Conservation (phyloP, 2,113 vertebrate species). For the Caranx ignobilis region DNA sequence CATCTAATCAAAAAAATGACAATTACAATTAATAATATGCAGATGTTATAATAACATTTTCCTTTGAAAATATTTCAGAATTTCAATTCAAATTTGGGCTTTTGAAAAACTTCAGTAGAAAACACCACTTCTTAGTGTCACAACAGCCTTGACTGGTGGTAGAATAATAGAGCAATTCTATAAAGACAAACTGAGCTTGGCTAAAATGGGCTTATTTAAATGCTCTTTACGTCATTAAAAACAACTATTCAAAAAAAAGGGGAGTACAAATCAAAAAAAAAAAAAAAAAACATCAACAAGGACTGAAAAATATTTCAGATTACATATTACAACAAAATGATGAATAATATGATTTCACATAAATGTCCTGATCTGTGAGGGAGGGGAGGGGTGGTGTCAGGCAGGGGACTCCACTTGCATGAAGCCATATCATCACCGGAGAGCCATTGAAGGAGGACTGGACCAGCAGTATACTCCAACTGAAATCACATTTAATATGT, state of each 20-base stretch:
- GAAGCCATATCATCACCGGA: conserved; percentile 28
- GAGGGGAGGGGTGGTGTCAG: background rate
- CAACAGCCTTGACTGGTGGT: conserved; percentile 18
- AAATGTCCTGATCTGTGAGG: conserved; percentile 51
- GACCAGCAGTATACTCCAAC: conserved; percentile 55
- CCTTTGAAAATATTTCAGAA: conserved; percentile 23
- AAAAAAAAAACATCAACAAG: conserved; percentile 13
- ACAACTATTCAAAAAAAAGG: conserved; percentile 16
- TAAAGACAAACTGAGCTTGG: background rate
- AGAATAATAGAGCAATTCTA: background rate
- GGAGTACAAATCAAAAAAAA: conserved; percentile 24
- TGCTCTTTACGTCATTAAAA: conserved; percentile 30
- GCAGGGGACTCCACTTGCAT: conserved; percentile 26
- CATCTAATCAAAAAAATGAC: conserved; percentile 47
- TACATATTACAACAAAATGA: conserved; percentile 59
- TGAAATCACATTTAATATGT: conserved; percentile 26
- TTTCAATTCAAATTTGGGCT: background rate
- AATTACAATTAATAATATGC: conserved; percentile 27
- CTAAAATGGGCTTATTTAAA: conserved; percentile 40
- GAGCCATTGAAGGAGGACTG: conserved; percentile 46
- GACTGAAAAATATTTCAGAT: conserved; percentile 49
- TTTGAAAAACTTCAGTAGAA: conserved; percentile 9
- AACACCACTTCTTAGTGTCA: background rate
- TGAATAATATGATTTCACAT: conserved; percentile 50
- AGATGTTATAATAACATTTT: conserved; percentile 21